Base-by-base conservation (phyloP, 2,797 vertebrate species). In the Takifugu rubripes region DNA sequence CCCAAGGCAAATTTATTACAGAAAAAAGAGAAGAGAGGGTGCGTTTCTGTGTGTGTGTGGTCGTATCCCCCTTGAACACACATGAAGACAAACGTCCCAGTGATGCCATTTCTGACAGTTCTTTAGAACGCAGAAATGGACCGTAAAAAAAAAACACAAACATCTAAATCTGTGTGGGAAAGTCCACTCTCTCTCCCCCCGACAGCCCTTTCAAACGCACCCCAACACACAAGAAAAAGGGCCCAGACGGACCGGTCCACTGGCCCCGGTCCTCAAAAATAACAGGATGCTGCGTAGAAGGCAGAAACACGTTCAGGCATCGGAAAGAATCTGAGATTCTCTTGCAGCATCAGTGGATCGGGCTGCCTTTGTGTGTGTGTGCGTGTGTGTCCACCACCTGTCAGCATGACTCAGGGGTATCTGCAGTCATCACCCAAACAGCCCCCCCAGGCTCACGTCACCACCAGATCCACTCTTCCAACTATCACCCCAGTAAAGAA, bases 111-210 rank as follows among this genome's bases (percentile, higher is more conserved):
- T 81, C 81, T 56, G 62, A 63, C 58, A 76, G 86, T 89, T 87
- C 88, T 86, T 88, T 84, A 77, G 87, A 74, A 84, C 90, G 86
- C 66, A 66, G 68, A 74, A 72, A 69, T 58, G 61, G 65, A 57
- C 54, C 63, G 44, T 52, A 68, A 67, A 60, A 60, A 54, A 43
- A 16, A 43, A 12, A 40, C 33, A 43, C 31, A 16, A 44, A 44
- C 64, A 54, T 47, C 17, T 57, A 70, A 82, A 66, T 65, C 67
- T 77, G 72, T 70, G 73, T 6, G 29, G 29, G 80, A 85, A 85
- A 85, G 65, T 65, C 62, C 65, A 66, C 50, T 43, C 60, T 47
- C 54, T 53, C 53, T 55, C 49, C 77, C 84, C 72, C 75, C 64
- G 52, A 49, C 52, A 63, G 59, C 46, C 64, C 46, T 56, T 47